Percentiles rank a stretch among this genome's conserved stretches.
Conservation (phyloP, 2,888 invertebrate species). For the Leptopterna dolabrata region DNA sequence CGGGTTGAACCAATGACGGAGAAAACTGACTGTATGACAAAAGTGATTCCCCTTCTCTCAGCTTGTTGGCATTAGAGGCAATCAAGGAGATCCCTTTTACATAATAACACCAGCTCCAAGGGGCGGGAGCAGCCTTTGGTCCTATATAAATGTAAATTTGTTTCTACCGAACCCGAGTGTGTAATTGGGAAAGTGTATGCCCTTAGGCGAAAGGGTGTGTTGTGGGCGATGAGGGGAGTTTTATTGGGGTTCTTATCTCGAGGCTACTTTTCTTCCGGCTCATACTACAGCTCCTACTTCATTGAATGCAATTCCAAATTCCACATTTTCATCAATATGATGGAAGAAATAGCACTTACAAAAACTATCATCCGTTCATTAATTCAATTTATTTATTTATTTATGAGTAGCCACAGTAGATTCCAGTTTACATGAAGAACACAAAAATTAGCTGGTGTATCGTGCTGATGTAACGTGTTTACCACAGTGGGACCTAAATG, state of each 20-base stretch:
- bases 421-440: too few species aligned
- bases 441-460: too few species aligned
- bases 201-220: slow-evolving; percentile 13
- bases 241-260: background rate
- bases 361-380: too few species aligned
- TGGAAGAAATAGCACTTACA: too few species aligned
- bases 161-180: slow-evolving; percentile 41
- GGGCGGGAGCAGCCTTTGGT: slow-evolving; percentile 6
- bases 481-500: too few species aligned
- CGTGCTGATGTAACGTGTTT: too few species aligned
- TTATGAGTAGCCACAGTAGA: too few species aligned
- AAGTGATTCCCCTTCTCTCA: slow-evolving; percentile 39
- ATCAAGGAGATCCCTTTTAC: slow-evolving; percentile 42
- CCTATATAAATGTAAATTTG: slow-evolving; percentile 51
- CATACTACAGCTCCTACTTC: background rate
- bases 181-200: slow-evolving; percentile 47
- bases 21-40: slow-evolving; percentile 23
- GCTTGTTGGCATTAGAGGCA: slow-evolving; percentile 43
- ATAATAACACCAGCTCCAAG: slow-evolving; percentile 23
- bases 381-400: too few species aligned
- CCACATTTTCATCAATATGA: too few species aligned
- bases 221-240: background rate
- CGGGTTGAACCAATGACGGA: background rate
- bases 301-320: background rate
- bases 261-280: background rate